Conservation (phyloP, 53 echinoderm and acorn worm genomes). For the Antedon mediterranea region DNA sequence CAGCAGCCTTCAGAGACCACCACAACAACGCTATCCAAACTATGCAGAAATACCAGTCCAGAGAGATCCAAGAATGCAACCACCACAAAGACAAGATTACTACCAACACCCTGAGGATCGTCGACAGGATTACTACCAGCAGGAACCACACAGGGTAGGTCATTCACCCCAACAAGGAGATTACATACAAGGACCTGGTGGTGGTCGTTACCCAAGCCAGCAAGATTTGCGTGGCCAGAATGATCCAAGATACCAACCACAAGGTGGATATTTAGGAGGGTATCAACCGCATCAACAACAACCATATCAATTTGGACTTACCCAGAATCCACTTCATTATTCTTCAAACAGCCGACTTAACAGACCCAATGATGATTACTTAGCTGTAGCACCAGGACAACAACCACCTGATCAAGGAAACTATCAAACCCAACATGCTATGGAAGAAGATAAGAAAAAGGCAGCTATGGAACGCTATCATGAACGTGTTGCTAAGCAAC, state of each 20-base stretch:
- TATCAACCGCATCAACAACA: not conserved
- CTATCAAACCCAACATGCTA: not conserved
- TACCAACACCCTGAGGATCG: conserved; percentile 8
- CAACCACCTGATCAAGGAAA: not conserved
- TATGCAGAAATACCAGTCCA: conserved; percentile 10
- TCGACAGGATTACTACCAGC: conserved; percentile 21
- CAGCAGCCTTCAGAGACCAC: conserved; percentile 27
- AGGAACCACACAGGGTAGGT: conserved; percentile 17
- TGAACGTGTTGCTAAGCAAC: conserved; percentile 2
- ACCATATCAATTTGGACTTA: not conserved
- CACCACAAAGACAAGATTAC: conserved; percentile 14
- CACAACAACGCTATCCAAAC: conserved; percentile 12
- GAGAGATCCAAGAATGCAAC: conserved; percentile 20
- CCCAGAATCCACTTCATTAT: not conserved
- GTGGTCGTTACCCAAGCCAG: not conserved
- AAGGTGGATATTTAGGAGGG: not conserved
- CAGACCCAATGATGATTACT: not conserved
- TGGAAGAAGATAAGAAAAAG: not conserved
- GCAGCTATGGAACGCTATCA: not conserved
- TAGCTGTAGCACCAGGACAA: not conserved
- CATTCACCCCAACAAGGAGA: conserved; percentile 16
- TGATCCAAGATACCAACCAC: not conserved
- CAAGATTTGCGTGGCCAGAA: not conserved
- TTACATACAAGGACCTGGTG: not conserved
- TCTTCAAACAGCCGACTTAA: not conserved